Evolutionary conservation across 2,113 vertebrate genomes (phyloP).

Genomic region (Siniperca chuatsi): DNA sequence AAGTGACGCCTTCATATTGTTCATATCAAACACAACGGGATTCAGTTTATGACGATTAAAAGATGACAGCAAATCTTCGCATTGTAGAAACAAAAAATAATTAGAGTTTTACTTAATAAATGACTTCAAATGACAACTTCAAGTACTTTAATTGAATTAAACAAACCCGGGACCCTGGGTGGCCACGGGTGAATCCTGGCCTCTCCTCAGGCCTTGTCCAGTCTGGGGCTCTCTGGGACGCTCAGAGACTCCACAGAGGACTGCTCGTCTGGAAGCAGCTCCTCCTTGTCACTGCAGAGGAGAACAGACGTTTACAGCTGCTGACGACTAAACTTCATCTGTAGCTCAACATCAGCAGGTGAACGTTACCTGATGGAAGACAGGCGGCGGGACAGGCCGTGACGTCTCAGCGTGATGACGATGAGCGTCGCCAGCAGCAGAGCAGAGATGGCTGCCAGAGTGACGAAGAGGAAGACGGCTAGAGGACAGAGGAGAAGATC

Average conservation of each 20-base stretch:
- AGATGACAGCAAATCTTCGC: no score
- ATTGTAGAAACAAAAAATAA: no score
- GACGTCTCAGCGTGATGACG: slow-evolving; percentile 68
- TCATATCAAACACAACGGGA: no score
- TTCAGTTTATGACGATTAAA: no score
- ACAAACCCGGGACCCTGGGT: neutral
- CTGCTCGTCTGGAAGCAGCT: slow-evolving; percentile 73
- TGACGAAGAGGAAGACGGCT: slow-evolving; percentile 80
- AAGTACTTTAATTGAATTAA: neutral
- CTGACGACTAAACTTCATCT: no score
- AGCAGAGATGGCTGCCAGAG: slow-evolving; percentile 71
- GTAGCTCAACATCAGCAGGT: neutral
- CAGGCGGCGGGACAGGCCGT: neutral
- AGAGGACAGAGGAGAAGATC: neutral
- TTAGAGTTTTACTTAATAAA: no score
- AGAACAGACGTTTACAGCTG: neutral
- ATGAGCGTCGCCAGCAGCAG: slow-evolving; percentile 73
- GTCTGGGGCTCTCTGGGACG: slow-evolving; percentile 46
- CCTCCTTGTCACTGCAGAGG: slow-evolving; percentile 78
- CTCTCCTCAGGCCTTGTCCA: slow-evolving; percentile 37
- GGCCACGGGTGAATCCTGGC: neutral
- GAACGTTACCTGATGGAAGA: slow-evolving; percentile 46
- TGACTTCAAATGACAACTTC: no score
- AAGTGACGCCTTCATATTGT: no score
- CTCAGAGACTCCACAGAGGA: slow-evolving; percentile 63